phyloP scores from a whole-genome alignment of 2,888 invertebrate species.

The Lasioglossum vierecki region DNA sequence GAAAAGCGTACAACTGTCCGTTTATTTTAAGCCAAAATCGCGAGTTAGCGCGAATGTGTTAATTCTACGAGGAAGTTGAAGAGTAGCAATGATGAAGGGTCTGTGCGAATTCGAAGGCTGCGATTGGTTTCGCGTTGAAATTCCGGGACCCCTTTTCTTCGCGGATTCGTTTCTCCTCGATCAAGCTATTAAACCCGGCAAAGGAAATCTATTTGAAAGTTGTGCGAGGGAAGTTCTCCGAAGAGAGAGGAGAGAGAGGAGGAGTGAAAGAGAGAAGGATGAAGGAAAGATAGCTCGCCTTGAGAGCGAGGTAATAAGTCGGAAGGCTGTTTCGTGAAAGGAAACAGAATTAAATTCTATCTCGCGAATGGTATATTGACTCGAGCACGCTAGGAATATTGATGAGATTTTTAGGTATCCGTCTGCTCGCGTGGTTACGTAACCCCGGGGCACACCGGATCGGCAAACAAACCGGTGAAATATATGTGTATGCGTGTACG shows the following conservation, averaged over 20 bases:
- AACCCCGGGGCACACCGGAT: conserved; percentile 21
- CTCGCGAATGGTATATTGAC: conserved; percentile 47
- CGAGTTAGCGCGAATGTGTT: not conserved
- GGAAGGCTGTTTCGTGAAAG: conserved; percentile 54
- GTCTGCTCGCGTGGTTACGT: conserved; percentile 27
- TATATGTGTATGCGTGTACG: not conserved
- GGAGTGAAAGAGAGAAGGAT: not conserved
- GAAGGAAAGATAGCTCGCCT: conserved; percentile 37
- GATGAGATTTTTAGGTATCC: conserved; percentile 42
- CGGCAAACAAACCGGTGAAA: conserved; percentile 47
- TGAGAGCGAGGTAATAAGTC: conserved; percentile 52
- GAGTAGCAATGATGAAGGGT: not conserved
- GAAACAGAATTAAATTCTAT: conserved; percentile 60
- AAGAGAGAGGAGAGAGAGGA: not conserved
- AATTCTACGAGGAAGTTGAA: not conserved
- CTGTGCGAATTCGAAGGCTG: not conserved
- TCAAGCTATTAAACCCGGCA: conserved; percentile 45
- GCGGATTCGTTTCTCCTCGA: conserved; percentile 28
- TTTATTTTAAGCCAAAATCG: not conserved
- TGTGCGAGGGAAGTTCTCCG: conserved; percentile 50
- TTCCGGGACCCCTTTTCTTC: not conserved
- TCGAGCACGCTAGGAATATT: conserved; percentile 49
- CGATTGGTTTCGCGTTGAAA: not conserved
- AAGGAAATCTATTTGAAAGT: conserved; percentile 57
- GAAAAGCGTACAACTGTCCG: not conserved